These are phyloP conservation scores for western clawed frog (Xenopus tropicalis) DNA, from an alignment of 2,113 vertebrate species.

Conservation along the genomic window DNA sequence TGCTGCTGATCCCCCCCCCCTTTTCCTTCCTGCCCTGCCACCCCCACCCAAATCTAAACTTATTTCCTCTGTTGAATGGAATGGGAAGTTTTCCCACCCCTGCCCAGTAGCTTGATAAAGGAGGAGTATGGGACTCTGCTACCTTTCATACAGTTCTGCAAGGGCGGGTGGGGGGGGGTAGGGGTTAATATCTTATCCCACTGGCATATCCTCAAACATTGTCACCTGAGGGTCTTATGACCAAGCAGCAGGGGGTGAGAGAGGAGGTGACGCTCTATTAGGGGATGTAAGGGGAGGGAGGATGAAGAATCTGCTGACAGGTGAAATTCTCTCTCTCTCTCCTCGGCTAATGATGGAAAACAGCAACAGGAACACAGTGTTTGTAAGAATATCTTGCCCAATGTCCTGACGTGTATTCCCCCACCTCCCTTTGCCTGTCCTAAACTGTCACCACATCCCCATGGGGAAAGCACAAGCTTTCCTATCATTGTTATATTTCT, in stretches of 20 bases:
- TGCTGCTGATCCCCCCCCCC: slow-evolving; percentile 9
- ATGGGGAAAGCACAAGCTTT: no score
- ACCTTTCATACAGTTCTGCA: background rate
- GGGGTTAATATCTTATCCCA: background rate
- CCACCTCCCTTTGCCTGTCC: background rate
- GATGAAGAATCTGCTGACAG: slow-evolving; percentile 40
- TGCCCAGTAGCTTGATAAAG: slow-evolving; percentile 16
- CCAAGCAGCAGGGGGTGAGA: background rate
- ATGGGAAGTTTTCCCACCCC: slow-evolving; percentile 36
- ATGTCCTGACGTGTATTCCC: background rate
- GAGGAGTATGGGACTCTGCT: background rate
- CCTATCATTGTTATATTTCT: no score
- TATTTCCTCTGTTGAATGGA: slow-evolving; percentile 38
- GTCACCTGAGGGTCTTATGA: slow-evolving; percentile 4
- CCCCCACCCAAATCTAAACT: slow-evolving; percentile 22
- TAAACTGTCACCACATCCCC: background rate
- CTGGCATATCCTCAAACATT: background rate
- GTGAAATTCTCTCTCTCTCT: slow-evolving; percentile 16
- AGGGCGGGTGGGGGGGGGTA: no score
- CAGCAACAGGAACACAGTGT: slow-evolving; percentile 20
- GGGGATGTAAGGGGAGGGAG: background rate
- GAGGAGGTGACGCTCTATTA: background rate
- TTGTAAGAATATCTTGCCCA: slow-evolving; percentile 3
- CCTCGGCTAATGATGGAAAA: background rate
- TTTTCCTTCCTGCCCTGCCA: slow-evolving; percentile 18